Evolutionary conservation across 1,140 invertebrate species (phyloP), one percentile per base, ranked within the genome.

Genomic region (Macrostomum lignano): DNA sequence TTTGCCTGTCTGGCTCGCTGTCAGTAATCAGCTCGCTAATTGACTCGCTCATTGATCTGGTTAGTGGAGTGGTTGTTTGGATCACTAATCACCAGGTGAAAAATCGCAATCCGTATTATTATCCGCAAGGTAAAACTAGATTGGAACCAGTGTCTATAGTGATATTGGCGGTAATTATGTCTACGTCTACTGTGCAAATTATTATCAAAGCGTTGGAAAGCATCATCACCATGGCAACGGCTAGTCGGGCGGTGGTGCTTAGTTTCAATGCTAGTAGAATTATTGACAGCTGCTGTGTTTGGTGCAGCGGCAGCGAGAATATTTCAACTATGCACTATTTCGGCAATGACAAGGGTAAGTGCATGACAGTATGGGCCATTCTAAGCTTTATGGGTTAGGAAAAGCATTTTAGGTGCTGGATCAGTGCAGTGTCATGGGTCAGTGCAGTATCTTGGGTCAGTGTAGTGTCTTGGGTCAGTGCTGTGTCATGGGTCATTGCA

Each of bases 21-120:
- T 51, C 60, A 20, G 54, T 62, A 26, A 58, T 62, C 20, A 59
- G 57, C 15, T 52, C 51, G 35, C 39, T 62, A 24, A 53, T 62
- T 3, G 60, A 62, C 44, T 59, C 55, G 10, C 42, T 42, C 5
- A 50, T 62, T 6, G 60, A 62, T 42, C 47, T 62, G 5, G 41
- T 56, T 2, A 49, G 49, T 21, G 58, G 60, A 3, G 34, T 47
- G 14, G 42, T 62, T 13, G 58, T 62, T 35, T 62, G 54, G 50
- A 46, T 51, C 39, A 58, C 55, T 2, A 44, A 42, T n/a, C 30
- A 52, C 7, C 50, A 52, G 14, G 52, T 62, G 21, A 50, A 46
- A 31, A 49, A 46, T 11, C 40, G 46, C 11, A 49, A 62, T 40
- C 51, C 50, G 3, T 60, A 62, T 37, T 26, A 44, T 21, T 62